Evolutionary conservation across 2,888 invertebrate species (phyloP).

Genomic region (Poecilobothrus nobilitatus): DNA sequence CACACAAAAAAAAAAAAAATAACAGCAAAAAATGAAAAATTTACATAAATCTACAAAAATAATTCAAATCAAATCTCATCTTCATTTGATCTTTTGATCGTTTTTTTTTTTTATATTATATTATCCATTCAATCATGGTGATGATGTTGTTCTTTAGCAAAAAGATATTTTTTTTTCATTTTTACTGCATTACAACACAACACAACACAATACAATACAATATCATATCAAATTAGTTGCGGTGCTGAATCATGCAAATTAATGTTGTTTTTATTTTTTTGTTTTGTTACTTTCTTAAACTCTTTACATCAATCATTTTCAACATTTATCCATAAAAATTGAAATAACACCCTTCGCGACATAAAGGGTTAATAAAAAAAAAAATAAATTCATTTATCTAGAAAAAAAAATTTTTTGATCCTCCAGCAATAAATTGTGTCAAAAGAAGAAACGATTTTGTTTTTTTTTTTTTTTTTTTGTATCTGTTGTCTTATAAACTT

Average conservation of each 20-base stretch:
- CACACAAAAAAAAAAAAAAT: too few relatives aligned
- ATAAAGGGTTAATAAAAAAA: too few relatives aligned
- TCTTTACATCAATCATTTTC: conserved; percentile 2
- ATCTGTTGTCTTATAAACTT: not conserved
- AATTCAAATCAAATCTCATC: not conserved
- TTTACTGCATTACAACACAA: not conserved
- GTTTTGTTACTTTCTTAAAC: not conserved
- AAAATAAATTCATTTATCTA: too few relatives aligned
- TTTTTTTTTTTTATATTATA: not conserved
- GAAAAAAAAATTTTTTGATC: too few relatives aligned
- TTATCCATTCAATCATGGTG: not conserved
- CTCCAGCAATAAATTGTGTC: too few relatives aligned
- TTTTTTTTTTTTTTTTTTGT: too few relatives aligned
- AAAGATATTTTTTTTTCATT: too few relatives aligned
- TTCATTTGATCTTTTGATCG: not conserved
- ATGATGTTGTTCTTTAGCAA: not conserved
- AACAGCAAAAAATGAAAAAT: too few relatives aligned
- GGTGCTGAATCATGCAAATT: conserved; percentile 4
- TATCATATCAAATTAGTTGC: conserved; percentile 1
- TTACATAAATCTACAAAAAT: too few relatives aligned
- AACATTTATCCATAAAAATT: not conserved
- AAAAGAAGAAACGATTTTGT: too few relatives aligned
- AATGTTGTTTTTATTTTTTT: not conserved
- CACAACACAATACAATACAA: not conserved
- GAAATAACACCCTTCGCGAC: not conserved